phyloP scores from a whole-genome alignment of 1,140 invertebrate species.

The Leucophenga varia region DNA sequence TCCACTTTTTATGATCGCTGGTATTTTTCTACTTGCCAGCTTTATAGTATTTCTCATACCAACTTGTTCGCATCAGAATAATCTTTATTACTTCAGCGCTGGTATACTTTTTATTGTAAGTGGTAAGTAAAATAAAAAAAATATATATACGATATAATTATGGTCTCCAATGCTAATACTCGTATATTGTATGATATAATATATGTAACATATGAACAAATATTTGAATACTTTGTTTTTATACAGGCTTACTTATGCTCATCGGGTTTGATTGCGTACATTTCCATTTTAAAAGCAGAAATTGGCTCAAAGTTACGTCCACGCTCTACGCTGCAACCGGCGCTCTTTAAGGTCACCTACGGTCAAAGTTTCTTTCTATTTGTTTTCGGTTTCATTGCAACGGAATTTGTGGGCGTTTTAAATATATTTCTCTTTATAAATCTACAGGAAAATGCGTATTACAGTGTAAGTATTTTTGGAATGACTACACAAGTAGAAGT shows the following conservation, averaged over 20 bases:
- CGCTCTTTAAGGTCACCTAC: slow-evolving; percentile 81
- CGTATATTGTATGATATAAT: no score
- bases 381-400: slow-evolving; percentile 78
- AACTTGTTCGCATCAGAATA: slow-evolving; percentile 61
- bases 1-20: slow-evolving; percentile 64
- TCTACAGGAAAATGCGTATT: slow-evolving; percentile 62
- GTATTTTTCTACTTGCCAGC: slow-evolving; percentile 63
- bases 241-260: slow-evolving; percentile 81
- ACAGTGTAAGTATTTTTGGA: slow-evolving; percentile 49
- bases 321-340: slow-evolving; percentile 72
- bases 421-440: slow-evolving; percentile 86
- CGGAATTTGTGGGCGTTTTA: slow-evolving; percentile 80
- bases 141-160: no score
- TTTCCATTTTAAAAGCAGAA: slow-evolving; percentile 88
- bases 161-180: no score
- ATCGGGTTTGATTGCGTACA: slow-evolving; percentile 89
- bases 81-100: slow-evolving; percentile 66
- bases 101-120: slow-evolving; percentile 69
- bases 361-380: slow-evolving; percentile 85
- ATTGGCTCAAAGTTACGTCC: slow-evolving; percentile 81
- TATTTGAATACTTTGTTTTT: not conserved
- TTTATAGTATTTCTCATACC: slow-evolving; percentile 67
- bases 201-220: not conserved
- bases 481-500: no score
- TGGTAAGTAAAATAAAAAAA: slow-evolving; percentile 55